These are phyloP conservation scores for Brachypodius melanocephalos DNA, from an alignment of 2,113 vertebrate genomes.

Conservation along the genomic window DNA sequence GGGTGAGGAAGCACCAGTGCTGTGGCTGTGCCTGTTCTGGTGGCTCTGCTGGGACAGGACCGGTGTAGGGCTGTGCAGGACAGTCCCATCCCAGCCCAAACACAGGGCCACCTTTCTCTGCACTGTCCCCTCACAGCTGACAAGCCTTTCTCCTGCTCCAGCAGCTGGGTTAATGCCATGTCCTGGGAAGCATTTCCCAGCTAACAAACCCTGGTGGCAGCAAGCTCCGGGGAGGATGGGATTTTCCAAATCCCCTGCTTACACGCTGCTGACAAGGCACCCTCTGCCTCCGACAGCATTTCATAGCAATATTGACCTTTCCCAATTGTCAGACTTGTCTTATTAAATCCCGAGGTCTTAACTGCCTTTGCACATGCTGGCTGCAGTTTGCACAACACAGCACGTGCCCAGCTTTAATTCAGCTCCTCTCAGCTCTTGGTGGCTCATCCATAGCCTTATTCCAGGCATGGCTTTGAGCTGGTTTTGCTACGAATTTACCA, in stretches of 20 bases:
- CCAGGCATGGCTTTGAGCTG: background rate
- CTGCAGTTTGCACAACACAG: constrained; percentile 41
- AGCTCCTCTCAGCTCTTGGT: background rate
- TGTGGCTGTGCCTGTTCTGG: background rate
- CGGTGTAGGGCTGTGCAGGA: background rate
- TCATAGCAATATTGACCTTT: constrained; percentile 65
- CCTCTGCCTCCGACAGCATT: constrained; percentile 39
- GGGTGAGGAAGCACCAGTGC: background rate
- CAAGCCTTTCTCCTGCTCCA: background rate
- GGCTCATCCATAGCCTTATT: background rate
- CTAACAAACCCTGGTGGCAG: background rate
- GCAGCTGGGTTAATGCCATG: fast-evolving
- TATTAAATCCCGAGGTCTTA: constrained; percentile 61
- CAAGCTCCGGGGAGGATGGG: background rate
- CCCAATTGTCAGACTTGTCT: constrained; percentile 38
- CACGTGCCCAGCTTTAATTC: constrained; percentile 67
- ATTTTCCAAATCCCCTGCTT: constrained; percentile 5
- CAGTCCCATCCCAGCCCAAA: background rate
- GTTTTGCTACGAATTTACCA: background rate
- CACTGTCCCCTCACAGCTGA: background rate
- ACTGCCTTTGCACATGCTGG: constrained; percentile 34
- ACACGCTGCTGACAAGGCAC: background rate
- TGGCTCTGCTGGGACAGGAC: background rate
- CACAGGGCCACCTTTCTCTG: background rate
- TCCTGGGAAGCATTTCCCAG: background rate